A percentile compares a stretch with the other conserved stretches of the same genome.
Conservation (phyloP, 2,888 invertebrate species). For the Erebia epiphron region DNA sequence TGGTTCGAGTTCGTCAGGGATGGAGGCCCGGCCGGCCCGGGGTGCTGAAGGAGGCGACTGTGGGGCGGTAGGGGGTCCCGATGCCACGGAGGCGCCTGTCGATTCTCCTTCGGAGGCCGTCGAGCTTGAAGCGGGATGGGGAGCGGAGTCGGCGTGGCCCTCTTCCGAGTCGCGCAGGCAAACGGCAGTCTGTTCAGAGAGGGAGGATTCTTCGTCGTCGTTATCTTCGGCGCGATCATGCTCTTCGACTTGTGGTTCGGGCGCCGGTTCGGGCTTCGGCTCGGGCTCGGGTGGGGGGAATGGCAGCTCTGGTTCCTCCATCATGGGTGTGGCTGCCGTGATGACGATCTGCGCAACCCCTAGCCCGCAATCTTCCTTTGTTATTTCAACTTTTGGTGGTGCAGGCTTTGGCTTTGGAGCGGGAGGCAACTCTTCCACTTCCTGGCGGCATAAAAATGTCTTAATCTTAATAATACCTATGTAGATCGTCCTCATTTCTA, state of each 20-base stretch:
- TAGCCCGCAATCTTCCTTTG: conserved; percentile 84
- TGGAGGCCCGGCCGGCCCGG: conserved; percentile 90
- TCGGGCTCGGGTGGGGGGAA: conserved; percentile 85
- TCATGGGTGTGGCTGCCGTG: conserved; percentile 96
- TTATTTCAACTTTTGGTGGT: conserved; percentile 67
- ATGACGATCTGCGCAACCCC: conserved; percentile 96
- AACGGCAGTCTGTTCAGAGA: conserved; percentile 77
- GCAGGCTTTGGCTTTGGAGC: conserved; percentile 54
- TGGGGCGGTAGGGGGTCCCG: conserved; percentile 82
- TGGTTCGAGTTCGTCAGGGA: conserved; percentile 94
- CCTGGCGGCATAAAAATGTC: conserved; percentile 33
- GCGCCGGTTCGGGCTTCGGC: conserved; percentile 59
- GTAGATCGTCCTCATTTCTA: too few species aligned
- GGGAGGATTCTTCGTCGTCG: conserved; percentile 75
- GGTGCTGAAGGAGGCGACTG: conserved; percentile 86
- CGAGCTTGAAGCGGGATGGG: conserved; percentile 84
- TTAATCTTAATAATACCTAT: conserved; percentile 7
- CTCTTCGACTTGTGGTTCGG: conserved; percentile 46
- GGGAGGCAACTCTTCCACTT: conserved; percentile 49
- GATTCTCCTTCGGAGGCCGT: conserved; percentile 86
- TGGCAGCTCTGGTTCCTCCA: conserved; percentile 91
- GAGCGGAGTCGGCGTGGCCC: conserved; percentile 82
- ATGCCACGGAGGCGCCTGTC: conserved; percentile 82
- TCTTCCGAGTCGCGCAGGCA: conserved; percentile 77
- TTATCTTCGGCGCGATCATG: conserved; percentile 53